Base-by-base conservation (phyloP, 2,888 invertebrate genomes). In the Leptura quadrifasciata region DNA sequence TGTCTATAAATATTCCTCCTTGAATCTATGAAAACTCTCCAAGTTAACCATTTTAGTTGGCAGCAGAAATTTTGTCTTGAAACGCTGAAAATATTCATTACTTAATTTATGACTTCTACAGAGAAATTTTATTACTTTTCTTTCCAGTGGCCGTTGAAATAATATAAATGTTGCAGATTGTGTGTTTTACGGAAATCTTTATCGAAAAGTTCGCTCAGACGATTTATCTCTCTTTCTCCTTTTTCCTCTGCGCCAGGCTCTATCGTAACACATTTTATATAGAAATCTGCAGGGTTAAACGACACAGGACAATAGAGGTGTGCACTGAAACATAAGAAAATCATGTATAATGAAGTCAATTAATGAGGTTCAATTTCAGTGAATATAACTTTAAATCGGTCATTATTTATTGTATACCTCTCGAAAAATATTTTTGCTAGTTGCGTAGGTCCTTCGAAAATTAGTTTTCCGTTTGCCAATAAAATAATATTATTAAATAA, bases 241-340 rank as follows among this genome's bases (percentile, higher is more conserved):
- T 17, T 70, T 31, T 79, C 76, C 12, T 79, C 77, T 15, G 31
- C 91, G n/a, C 88, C 87, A 35, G 90, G 91, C 35, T 89, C 88
- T 5, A 92, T 88, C 3, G 93, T 93, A 76, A 94, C 86, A 67
- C 91, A 91, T 68, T 92, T 90, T 54, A 97, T 93, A 88, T 94
- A 96, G 88, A 95, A 96, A 87, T 97, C 97, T 0, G 96, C 96
- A 1, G 95, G 94, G 88, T 97, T 97, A 90, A 93, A 97, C 27
- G 94, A 94, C 20, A 91, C 85, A 0, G 97, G 97, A 85, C 94
- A 94, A 78, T 90, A 89, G 83, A 92, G 91, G 79, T 92, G 92
- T 73, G 94, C 87, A 70, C 85, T 86, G 64, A 79, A 82, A 81
- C 9, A 63, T 31, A 17, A 61, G 20, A 65, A 17, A 71, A 64